phyloP scores from a whole-genome alignment of 2,797 vertebrate species.

The Odontamblyopus rebecca region DNA sequence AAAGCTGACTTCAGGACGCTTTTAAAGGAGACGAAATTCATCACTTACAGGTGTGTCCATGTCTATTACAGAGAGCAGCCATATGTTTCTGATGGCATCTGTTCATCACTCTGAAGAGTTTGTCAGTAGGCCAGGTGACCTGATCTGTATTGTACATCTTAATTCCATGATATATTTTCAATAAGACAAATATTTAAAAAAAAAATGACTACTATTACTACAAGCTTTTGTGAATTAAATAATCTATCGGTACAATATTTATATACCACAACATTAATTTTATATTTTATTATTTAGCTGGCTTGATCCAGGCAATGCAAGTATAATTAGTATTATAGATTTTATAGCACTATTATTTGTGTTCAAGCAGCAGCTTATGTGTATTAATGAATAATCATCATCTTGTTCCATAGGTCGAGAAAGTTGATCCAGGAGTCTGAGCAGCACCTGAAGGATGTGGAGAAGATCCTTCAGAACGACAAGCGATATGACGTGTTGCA shows the following conservation, averaged over 20 bases:
- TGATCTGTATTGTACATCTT: too few relatives aligned
- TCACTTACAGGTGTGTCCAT: conserved; percentile 82
- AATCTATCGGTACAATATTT: background rate
- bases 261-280: background rate
- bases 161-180: background rate
- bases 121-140: background rate
- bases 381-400: background rate
- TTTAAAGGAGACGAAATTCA: conserved; percentile 99
- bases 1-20: conserved; percentile 98
- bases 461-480: conserved; percentile 97
- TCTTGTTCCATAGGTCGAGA: conserved; percentile 83
- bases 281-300: background rate
- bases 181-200: background rate
- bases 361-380: background rate
- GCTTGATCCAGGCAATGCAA: too few relatives aligned
- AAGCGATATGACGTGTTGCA: conserved; percentile 97
- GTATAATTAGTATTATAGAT: too few relatives aligned
- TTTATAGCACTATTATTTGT: background rate
- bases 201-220: background rate
- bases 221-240: too few relatives aligned
- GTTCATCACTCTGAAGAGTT: background rate
- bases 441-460: conserved; percentile 94
- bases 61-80: background rate
- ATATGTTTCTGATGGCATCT: background rate
- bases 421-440: conserved; percentile 97